Percentiles rank a stretch among this genome's conserved stretches.
Evolutionary conservation across 2,888 invertebrate species (phyloP).

Genomic region (Oxyteleia sp.): DNA sequence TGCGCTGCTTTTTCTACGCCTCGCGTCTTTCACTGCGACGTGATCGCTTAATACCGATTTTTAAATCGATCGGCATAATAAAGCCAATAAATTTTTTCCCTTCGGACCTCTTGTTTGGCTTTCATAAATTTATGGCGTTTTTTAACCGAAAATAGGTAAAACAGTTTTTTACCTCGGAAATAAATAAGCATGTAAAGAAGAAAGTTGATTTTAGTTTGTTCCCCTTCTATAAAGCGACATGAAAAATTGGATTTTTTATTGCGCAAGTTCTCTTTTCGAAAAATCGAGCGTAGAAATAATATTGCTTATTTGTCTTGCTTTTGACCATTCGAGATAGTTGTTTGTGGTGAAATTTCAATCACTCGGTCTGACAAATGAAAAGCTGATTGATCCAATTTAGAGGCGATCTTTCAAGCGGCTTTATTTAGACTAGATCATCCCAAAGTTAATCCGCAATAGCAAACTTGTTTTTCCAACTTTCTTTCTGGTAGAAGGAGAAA

Average conservation of each 20-base stretch:
- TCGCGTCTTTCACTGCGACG: constrained; percentile 12
- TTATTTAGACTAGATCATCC: constrained; percentile 27
- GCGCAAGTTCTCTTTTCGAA: too few species aligned
- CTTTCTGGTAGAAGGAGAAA: constrained; percentile 48
- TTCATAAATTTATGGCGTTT: neutral
- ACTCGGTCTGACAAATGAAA: constrained; percentile 18
- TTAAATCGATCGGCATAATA: constrained; percentile 10
- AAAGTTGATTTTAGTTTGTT: too few species aligned
- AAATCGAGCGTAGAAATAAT: too few species aligned
- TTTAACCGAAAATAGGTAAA: too few species aligned
- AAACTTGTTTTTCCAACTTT: constrained; percentile 62
- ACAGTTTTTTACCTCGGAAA: too few species aligned
- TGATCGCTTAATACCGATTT: constrained; percentile 25
- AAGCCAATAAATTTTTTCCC: neutral
- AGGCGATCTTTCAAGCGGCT: neutral
- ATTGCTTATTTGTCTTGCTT: neutral
- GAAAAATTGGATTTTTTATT: too few species aligned
- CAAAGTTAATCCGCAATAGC: constrained; percentile 25
- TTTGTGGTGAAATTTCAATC: constrained; percentile 26
- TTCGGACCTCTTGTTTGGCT: neutral
- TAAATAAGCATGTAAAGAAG: too few species aligned
- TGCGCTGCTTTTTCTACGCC: constrained; percentile 14
- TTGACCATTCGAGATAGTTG: constrained; percentile 1
- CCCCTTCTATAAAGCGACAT: too few species aligned
- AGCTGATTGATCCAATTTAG: constrained; percentile 17